Evolutionary conservation across 1,140 invertebrate species (phyloP), one percentile per base, ranked within the genome.

Genomic region (Triops longicaudatus): DNA sequence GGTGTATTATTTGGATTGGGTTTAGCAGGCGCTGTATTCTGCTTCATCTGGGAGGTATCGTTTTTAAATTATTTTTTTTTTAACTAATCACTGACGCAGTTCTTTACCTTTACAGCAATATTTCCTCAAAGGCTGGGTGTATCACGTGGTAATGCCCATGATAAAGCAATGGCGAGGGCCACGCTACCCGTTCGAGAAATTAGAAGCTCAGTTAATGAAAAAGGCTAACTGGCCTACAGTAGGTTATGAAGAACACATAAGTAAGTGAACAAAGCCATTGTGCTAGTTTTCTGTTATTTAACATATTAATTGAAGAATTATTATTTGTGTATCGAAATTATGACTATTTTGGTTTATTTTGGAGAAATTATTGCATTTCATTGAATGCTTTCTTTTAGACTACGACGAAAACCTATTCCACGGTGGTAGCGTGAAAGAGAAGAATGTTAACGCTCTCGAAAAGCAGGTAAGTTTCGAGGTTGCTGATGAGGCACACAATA

Each of bases 31-130:
- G 71, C 42, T 1, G 17, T 78, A 9, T 37, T 78, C 28, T 78
- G 75, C 27, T 78, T 72, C 72, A 42, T 50, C 26, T 78, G 78
- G 74, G 78, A 78, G 75, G 78, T 78, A 76, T 14, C 37, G 31
- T 26, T 72, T 22, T 11, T 37, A n/a, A n/a, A 37, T 4, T 7
- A 37, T 7, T 37, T 7, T 2, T 4, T 37, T 37, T 37, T 37
- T 2, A 7, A 7, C 31, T 37, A 4, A 7, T 37, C 31, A 41
- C 26, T 77, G 73, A 73, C 12, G 14, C 14, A 72, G 22, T n/a
- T 11, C 6, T 17, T 2, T 42, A 73, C 26, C 50, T 14, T 1
- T 26, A 76, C 26, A 77, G 76, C 37, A 77, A 77, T 77, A 77
- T 27, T 41, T 77, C 41, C 43, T 77, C 26, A 71, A 72, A 41